Base-by-base conservation (phyloP, 2,888 invertebrate species). In the Agriotes lineatus region DNA sequence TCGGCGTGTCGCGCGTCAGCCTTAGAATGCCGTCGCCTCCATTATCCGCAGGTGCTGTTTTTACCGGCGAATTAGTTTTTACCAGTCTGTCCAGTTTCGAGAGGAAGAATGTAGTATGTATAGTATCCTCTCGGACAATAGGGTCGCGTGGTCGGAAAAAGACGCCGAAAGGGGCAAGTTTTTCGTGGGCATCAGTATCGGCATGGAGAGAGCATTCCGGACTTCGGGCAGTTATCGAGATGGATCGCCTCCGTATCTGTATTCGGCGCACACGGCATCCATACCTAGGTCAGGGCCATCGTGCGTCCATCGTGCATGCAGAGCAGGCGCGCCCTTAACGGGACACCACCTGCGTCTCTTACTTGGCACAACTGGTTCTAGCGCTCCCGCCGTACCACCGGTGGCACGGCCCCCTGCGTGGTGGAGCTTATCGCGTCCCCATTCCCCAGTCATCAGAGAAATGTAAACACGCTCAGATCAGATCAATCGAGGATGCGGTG, bases 241-340 rank as follows among this genome's bases (percentile, higher is more conserved):
- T 52, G 59, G 60, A 69, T 65, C 56, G 54, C 44, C 44, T 66
- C 65, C 50, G 75, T 73, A 75, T 78, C 75, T 78, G 76, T 76
- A 78, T 78, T 77, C 78, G 74, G 69, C 73, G 71, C 76, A 77
- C 77, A 76, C 74, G 76, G 71, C 72, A 70, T 69, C 69, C 54
- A 64, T 45, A 73, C 75, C 74, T 77, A 78, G 78, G 79, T 78
- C 78, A 78, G 77, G 78, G 77, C 75, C 72, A 70, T n/a, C n/a
- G 57, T 74, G 75, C 72, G 78, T 78, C 76, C 76, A 77, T 76
- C 77, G 69, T 76, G 76, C 75, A 79, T 79, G 77, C 75, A 75
- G 76, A 78, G 75, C 76, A 78, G 75, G 74, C 75, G 72, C 75
- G 74, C 72, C 76, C 69, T 73, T 76, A 76, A 78, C 78, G 77